Base-by-base conservation (phyloP, 2,113 vertebrate species). In the Aythya baeri region DNA sequence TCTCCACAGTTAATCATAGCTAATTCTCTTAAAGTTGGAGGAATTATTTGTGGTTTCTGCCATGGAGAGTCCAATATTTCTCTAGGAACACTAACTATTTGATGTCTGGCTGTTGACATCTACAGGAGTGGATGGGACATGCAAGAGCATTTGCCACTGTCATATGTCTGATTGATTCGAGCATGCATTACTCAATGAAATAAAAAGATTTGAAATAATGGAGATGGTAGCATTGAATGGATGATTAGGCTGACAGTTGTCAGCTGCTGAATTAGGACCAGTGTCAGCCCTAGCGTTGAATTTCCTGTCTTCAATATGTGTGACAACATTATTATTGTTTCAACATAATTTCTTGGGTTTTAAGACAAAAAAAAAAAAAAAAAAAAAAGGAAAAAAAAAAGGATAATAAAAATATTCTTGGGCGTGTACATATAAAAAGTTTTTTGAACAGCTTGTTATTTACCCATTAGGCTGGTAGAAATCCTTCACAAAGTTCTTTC, bases 311-410 rank as follows among this genome's bases (percentile, higher is more conserved):
- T 65, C 68, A 49, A 11, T 38, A 8, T 10, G 9, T 80, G 32
- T 52, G 59, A n/a, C 22, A 62, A 77, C 8, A 54, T n/a, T 50
- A 32, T 10, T 79, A n/a, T 10, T 79, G 36, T 52, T 93, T 93
- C 73, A 88, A 46, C 21, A 73, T 72, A 77, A 68, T 54, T 87
- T 70, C 17, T 54, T 65, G 0, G 1, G 17, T 55, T 65, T 72
- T 31, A 15, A 50, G 22, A 57, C 38, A 11, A 29, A 67, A 86
- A 44, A 44, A 58, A 31, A 0, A 70, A 80, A 32, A 67, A 86
- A 44, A 44, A 58, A 31, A 57, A 34, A 67, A 86, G 7, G 7
- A 58, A 31, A 57, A 27, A 3, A 54, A 0, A 0, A 70, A 80
- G 13, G 11, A 17, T 10, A 59, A 87, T 76, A 70, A 83, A 86